Conservation (phyloP, 2,888 invertebrate species). For the Drosophila meridionalis region DNA sequence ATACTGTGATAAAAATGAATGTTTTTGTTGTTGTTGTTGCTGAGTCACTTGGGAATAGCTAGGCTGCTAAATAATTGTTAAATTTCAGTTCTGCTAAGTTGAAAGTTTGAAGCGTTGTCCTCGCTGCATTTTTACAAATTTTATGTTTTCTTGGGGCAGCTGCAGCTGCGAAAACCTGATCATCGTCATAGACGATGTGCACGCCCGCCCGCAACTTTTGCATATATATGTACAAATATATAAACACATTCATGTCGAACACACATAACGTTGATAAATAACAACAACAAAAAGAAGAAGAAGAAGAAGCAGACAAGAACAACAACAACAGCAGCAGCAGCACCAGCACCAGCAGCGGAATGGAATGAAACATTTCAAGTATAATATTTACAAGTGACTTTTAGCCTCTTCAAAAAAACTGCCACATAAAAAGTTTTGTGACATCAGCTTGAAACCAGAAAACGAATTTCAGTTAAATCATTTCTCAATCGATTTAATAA, state of each 20-base stretch:
- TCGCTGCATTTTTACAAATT: constrained; percentile 14
- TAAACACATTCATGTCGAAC: constrained; percentile 15
- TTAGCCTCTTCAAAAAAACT: constrained; percentile 11
- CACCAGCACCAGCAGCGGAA: constrained; percentile 22
- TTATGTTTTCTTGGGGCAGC: constrained; percentile 25
- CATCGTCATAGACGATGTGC: constrained; percentile 42
- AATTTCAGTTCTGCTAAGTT: constrained; percentile 6
- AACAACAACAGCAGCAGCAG: constrained; percentile 28
- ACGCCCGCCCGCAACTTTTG: constrained; percentile 49
- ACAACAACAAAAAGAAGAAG: constrained; percentile 27
- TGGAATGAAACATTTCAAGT: constrained; percentile 17
- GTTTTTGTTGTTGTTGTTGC: constrained; percentile 2
- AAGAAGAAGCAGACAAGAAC: constrained; percentile 9
- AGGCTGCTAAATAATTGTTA: background rate
- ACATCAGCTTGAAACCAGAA: constrained; percentile 31
- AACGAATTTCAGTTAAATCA: constrained; percentile 12
- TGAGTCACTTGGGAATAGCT: constrained; percentile 20
- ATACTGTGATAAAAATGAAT: constrained; percentile 24
- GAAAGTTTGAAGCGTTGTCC: constrained; percentile 14
- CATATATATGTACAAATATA: constrained; percentile 15
- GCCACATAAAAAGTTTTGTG: constrained; percentile 17
- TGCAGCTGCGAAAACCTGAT: constrained; percentile 59
- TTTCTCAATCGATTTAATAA: constrained; percentile 29
- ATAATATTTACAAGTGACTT: constrained; percentile 38
- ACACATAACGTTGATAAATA: constrained; percentile 49